Evolutionary conservation across 1,140 invertebrate genomes (phyloP).

Genomic region (Panagrolaimus sp.): DNA sequence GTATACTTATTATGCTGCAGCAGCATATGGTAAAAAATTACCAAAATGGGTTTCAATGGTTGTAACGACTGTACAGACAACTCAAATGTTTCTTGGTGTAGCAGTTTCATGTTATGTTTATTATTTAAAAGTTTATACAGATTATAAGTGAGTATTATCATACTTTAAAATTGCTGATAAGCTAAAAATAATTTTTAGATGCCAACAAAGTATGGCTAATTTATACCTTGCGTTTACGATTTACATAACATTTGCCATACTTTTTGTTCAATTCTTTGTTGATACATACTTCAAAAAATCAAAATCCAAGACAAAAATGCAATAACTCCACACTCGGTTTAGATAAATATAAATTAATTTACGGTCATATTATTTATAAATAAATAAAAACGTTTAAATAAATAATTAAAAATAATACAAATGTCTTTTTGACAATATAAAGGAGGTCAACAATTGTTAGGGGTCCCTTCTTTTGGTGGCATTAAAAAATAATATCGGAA

Average conservation of each 20-base stretch:
- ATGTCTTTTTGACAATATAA: too few relatives aligned
- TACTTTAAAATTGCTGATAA: not conserved
- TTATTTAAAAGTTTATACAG: conserved; percentile 33
- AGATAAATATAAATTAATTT: too few relatives aligned
- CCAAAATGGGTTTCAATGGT: conserved; percentile 78
- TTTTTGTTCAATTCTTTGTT: conserved; percentile 62
- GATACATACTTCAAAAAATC: conserved; percentile 52
- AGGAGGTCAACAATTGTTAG: too few relatives aligned
- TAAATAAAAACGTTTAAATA: too few relatives aligned
- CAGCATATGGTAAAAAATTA: conserved; percentile 77
- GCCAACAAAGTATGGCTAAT: conserved; percentile 78
- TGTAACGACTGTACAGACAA: conserved; percentile 82
- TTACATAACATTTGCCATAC: conserved; percentile 69
- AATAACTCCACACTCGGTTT: conserved; percentile 4
- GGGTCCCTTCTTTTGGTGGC: too few relatives aligned
- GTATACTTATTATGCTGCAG: conserved; percentile 91
- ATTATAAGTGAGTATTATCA: conserved; percentile 12
- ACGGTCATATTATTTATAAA: too few relatives aligned
- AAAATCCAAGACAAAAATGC: conserved; percentile 18
- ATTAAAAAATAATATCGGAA: too few relatives aligned
- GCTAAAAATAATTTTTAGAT: conserved; percentile 59
- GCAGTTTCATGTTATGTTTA: conserved; percentile 42
- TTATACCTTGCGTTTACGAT: conserved; percentile 81
- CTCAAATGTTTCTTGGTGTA: conserved; percentile 64
- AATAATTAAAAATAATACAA: too few relatives aligned